Conservation (phyloP, 2,888 invertebrate species). For the Acleris emargana region DNA sequence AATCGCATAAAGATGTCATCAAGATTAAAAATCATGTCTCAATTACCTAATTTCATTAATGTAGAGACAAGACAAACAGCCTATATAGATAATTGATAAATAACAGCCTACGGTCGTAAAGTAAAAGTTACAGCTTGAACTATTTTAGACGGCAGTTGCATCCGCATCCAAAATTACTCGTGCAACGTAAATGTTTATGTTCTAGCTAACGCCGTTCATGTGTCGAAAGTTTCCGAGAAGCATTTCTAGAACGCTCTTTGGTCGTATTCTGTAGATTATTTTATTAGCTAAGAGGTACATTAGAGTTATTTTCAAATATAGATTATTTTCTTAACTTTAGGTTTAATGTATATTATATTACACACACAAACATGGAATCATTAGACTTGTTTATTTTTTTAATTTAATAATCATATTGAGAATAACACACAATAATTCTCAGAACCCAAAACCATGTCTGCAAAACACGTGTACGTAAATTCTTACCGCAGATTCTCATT, state of each 20-base stretch:
- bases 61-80: constrained; percentile 32
- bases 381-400: too few relatives aligned
- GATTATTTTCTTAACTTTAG: too few relatives aligned
- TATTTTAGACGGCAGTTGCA: constrained; percentile 66
- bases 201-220: constrained; percentile 55
- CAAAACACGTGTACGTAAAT: not conserved
- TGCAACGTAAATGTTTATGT: constrained; percentile 73
- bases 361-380: too few relatives aligned
- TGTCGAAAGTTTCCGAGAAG: constrained; percentile 68
- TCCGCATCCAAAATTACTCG: constrained; percentile 68
- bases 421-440: not conserved
- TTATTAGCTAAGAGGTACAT: not conserved
- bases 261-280: constrained; percentile 27
- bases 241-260: constrained; percentile 43
- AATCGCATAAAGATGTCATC: constrained; percentile 10
- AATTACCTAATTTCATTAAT: constrained; percentile 26
- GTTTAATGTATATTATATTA: too few relatives aligned
- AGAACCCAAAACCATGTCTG: not conserved
- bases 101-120: constrained; percentile 41
- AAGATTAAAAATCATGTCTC: constrained; percentile 19
- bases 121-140: constrained; percentile 52
- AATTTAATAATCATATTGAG: constrained; percentile 8
- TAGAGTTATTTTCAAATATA: too few relatives aligned
- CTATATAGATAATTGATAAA: constrained; percentile 39
- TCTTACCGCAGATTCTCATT: too few relatives aligned